Percentiles rank a stretch among this genome's conserved stretches.
These are phyloP conservation scores for Cryptoblepharus egeriae DNA, from an alignment of 2,797 vertebrate species.

Conservation along the genomic window DNA sequence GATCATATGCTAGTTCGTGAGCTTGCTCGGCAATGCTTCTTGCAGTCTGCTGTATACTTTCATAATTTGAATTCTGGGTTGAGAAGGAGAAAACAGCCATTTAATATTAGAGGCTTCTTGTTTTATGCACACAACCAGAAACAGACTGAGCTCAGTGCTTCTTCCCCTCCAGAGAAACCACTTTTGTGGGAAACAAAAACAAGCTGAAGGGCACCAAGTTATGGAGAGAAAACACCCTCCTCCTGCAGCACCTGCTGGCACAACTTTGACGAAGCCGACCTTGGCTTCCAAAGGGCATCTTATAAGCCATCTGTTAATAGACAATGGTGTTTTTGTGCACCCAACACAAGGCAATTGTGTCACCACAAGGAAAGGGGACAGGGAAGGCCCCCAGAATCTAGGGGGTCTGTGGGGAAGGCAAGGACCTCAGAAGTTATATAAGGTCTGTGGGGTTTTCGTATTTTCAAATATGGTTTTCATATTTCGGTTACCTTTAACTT, in stretches of 20 bases:
- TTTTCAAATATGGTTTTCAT: too few relatives aligned
- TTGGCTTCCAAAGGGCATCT: neutral
- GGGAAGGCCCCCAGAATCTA: too few relatives aligned
- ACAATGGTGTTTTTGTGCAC: too few relatives aligned
- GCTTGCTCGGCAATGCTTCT: conserved; percentile 97
- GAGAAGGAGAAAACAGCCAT: conserved; percentile 22
- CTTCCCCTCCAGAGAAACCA: accelerated
- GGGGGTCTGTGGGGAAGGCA: too few relatives aligned
- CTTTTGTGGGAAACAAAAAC: neutral
- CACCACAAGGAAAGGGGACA: too few relatives aligned
- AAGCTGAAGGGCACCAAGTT: neutral
- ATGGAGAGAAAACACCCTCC: too few relatives aligned
- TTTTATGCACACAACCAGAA: neutral
- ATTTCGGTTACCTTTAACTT: conserved; percentile 87
- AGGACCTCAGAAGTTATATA: too few relatives aligned
- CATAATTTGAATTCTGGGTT: conserved; percentile 92
- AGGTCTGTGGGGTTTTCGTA: too few relatives aligned
- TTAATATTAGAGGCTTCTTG: neutral
- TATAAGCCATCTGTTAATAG: neutral
- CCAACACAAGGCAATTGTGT: too few relatives aligned
- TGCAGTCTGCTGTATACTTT: conserved; percentile 96
- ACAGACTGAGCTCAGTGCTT: accelerated
- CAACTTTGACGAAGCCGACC: neutral
- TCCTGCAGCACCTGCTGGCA: neutral
- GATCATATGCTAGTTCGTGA: conserved; percentile 96